A percentile compares a stretch with the other conserved stretches of the same genome.
Evolutionary conservation across 2,888 invertebrate species (phyloP).

Genomic region (Bhutanitis thaidina): DNA sequence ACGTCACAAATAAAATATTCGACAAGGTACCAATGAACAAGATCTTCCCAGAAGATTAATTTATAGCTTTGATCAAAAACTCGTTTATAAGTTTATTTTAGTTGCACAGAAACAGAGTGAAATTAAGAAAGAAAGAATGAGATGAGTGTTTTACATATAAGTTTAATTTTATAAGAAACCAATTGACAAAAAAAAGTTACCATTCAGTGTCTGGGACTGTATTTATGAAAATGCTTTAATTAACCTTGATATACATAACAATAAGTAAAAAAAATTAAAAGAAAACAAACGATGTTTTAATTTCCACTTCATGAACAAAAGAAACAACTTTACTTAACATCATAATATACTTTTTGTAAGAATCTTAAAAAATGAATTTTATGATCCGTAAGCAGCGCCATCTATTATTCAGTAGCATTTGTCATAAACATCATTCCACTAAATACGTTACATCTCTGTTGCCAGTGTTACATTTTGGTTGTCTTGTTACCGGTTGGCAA

Average conservation of each 20-base stretch:
- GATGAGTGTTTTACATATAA: conserved; percentile 18
- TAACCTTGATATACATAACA: conserved; percentile 26
- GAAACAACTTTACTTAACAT: neutral
- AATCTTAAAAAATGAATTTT: neutral
- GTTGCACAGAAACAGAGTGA: neutral
- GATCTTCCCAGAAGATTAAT: conserved; percentile 76
- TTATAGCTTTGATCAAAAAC: conserved; percentile 27
- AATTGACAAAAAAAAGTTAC: conserved; percentile 19
- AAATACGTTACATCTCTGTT: conserved; percentile 6
- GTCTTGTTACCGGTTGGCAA: conserved; percentile 24
- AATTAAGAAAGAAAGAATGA: conserved; percentile 2
- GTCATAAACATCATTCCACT: conserved; percentile 4
- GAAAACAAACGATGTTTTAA: conserved; percentile 25
- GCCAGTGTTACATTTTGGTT: conserved; percentile 23
- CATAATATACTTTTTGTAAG: neutral
- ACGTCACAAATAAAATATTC: conserved; percentile 84
- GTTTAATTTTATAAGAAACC: conserved; percentile 19
- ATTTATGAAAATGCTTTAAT: conserved; percentile 70
- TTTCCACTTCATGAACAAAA: neutral
- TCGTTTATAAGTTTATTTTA: conserved; percentile 16
- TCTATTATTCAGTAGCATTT: conserved; percentile 28
- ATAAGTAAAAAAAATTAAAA: conserved; percentile 29
- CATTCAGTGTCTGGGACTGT: conserved; percentile 30
- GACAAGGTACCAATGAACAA: conserved; percentile 83
- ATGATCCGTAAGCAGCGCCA: conserved; percentile 26